A percentile compares a stretch with the other conserved stretches of the same genome.
These are phyloP conservation scores for Cyclophora albipunctata DNA, from an alignment of 2,888 invertebrate species.

Conservation along the genomic window DNA sequence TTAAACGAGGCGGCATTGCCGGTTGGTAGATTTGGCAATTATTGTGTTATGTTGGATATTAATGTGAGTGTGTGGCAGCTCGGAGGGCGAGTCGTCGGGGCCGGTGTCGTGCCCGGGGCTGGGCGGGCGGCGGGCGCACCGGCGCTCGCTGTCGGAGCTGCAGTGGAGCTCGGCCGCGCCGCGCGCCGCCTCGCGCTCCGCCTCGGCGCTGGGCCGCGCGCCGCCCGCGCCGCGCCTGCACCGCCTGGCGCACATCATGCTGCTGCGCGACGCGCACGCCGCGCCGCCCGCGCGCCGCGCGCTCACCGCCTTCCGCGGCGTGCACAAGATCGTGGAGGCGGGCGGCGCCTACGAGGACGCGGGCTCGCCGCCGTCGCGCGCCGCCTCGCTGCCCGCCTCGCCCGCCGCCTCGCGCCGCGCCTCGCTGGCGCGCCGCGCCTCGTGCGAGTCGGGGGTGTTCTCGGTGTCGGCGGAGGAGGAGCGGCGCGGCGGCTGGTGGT, in stretches of 20 bases:
- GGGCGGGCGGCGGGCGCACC: constrained; percentile 51
- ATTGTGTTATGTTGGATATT: too few relatives aligned
- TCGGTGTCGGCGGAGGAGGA: constrained; percentile 89
- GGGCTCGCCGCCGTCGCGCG: constrained; percentile 78
- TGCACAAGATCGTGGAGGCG: constrained; percentile 87
- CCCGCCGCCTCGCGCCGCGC: constrained; percentile 46
- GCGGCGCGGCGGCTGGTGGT: constrained; percentile 62
- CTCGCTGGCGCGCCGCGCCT: constrained; percentile 77
- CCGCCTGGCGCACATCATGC: constrained; percentile 89
- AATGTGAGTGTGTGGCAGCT: constrained; percentile 27
- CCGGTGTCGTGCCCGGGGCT: constrained; percentile 64
- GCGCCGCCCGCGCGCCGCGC: constrained; percentile 81
- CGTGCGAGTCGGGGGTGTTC: constrained; percentile 93
- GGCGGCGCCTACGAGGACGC: constrained; percentile 76
- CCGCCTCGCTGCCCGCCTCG: constrained; percentile 55
- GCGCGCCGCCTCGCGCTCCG: constrained; percentile 46
- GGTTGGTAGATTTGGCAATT: too few relatives aligned
- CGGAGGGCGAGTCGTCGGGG: constrained; percentile 57
- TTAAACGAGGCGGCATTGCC: too few relatives aligned
- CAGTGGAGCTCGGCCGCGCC: constrained; percentile 40
- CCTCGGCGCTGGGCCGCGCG: constrained; percentile 80
- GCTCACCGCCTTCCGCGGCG: constrained; percentile 84
- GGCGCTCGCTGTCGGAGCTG: constrained; percentile 21
- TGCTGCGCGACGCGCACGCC: constrained; percentile 88
- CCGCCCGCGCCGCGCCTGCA: constrained; percentile 66